A percentile compares a stretch with the other conserved stretches of the same genome.
Conservation (phyloP, 2,797 vertebrate species). For the Fringilla coelebs region DNA sequence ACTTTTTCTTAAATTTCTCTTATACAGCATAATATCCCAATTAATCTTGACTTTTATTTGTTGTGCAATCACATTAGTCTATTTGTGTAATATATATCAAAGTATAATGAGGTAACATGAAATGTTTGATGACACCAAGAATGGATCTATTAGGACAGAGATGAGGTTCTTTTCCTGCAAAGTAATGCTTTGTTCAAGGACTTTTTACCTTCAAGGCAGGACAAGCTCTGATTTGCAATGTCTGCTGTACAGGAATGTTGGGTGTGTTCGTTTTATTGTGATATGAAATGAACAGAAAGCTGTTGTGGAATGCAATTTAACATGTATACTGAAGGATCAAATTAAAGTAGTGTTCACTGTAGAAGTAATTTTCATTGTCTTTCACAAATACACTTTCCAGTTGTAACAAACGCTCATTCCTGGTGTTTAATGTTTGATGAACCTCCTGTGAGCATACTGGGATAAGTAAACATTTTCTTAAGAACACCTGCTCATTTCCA, state of each 20-base stretch:
- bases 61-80: neutral
- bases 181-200: slow-evolving; percentile 25
- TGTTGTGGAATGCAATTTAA: slow-evolving; percentile 41
- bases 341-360: neutral
- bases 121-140: neutral
- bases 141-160: neutral
- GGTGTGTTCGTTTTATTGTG: slow-evolving; percentile 41
- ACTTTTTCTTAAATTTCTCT: neutral
- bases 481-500: neutral
- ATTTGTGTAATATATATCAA: neutral
- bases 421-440: neutral
- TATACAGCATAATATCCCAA: neutral
- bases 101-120: neutral
- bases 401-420: neutral
- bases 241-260: slow-evolving; percentile 52
- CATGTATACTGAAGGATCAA: neutral
- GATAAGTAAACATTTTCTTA: neutral
- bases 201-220: slow-evolving; percentile 37
- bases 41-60: neutral
- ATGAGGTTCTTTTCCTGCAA: neutral
- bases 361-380: neutral
- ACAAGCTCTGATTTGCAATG: slow-evolving; percentile 64
- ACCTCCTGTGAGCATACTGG: neutral
- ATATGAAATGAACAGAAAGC: slow-evolving; percentile 37
- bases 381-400: neutral